A percentile compares a stretch with the other conserved stretches of the same genome.
phyloP scores from a whole-genome alignment of 2,888 invertebrate genomes.

The Spodoptera littoralis region DNA sequence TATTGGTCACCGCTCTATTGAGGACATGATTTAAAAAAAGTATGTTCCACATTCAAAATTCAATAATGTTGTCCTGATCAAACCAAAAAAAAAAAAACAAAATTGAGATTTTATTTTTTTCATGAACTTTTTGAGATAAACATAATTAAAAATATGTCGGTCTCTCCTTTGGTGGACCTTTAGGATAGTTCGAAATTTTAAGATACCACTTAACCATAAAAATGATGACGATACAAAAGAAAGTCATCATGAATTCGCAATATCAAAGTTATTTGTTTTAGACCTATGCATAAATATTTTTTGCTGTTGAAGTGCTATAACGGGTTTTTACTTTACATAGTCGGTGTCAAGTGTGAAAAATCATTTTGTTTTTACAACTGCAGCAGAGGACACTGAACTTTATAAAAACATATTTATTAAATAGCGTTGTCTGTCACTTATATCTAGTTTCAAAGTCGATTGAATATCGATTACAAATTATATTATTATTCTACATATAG shows the following conservation, averaged over 20 bases:
- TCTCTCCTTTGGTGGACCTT: too few species aligned
- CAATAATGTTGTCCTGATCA: background rate
- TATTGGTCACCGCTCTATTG: conserved; percentile 17
- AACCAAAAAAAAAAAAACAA: too few species aligned
- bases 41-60: conserved; percentile 20
- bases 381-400: conserved; percentile 32
- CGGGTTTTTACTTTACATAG: conserved; percentile 7
- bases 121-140: too few species aligned
- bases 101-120: too few species aligned
- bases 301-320: conserved; percentile 8
- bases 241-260: background rate
- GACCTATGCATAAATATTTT: background rate
- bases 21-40: conserved; percentile 2
- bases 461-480: conserved; percentile 16
- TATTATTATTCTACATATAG: too few species aligned
- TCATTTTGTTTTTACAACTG: conserved; percentile 32
- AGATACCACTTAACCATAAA: too few species aligned
- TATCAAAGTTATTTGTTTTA: conserved; percentile 1
- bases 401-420: conserved; percentile 19
- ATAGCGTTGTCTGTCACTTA: conserved; percentile 7
- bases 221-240: too few species aligned
- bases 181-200: background rate
- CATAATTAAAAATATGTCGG: too few species aligned
- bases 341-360: conserved; percentile 9
- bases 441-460: conserved; percentile 33